Evolutionary conservation across 1,140 invertebrate species (phyloP).

Genomic region (Micrasema longulum): DNA sequence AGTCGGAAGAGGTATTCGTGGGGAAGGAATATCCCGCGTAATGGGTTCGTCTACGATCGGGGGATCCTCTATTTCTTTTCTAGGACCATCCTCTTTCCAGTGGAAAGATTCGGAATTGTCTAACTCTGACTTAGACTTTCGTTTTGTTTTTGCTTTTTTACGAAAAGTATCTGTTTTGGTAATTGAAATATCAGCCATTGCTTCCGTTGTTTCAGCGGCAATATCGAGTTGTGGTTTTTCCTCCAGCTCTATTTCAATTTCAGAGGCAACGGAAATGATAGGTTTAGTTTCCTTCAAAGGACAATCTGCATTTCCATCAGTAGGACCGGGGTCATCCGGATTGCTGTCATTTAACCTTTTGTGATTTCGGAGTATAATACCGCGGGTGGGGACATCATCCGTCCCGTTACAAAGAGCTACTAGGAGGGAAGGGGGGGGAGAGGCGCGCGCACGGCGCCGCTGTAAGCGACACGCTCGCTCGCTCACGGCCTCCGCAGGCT

Average conservation of each 20-base stretch:
- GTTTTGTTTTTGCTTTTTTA: conserved; percentile 50
- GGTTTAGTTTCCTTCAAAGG: conserved; percentile 19
- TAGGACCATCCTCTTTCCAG: not conserved
- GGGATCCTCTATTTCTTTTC: not conserved
- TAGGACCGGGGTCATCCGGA: conserved; percentile 50
- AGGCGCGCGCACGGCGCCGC: conserved; percentile 51
- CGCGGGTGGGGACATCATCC: conserved; percentile 54
- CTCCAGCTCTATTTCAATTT: conserved; percentile 46
- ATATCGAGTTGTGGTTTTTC: conserved; percentile 30
- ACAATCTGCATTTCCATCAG: conserved; percentile 17
- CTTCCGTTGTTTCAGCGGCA: conserved; percentile 34
- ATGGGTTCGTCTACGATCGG: not conserved
- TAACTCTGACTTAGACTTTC: conserved; percentile 33
- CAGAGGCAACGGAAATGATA: conserved; percentile 32
- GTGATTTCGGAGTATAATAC: conserved; percentile 73
- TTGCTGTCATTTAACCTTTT: conserved; percentile 67
- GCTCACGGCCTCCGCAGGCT: conserved; percentile 59
- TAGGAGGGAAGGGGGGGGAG: conserved; percentile 57
- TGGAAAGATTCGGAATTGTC: conserved; percentile 15
- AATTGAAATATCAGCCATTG: conserved; percentile 31
- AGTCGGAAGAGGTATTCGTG: not conserved
- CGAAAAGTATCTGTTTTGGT: conserved; percentile 40
- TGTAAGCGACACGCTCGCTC: conserved; percentile 53
- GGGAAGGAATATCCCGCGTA: not conserved
- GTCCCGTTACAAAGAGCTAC: conserved; percentile 53